These are phyloP conservation scores for Epistrophella euchroma DNA, from an alignment of 2,888 invertebrate genomes.

Conservation along the genomic window DNA sequence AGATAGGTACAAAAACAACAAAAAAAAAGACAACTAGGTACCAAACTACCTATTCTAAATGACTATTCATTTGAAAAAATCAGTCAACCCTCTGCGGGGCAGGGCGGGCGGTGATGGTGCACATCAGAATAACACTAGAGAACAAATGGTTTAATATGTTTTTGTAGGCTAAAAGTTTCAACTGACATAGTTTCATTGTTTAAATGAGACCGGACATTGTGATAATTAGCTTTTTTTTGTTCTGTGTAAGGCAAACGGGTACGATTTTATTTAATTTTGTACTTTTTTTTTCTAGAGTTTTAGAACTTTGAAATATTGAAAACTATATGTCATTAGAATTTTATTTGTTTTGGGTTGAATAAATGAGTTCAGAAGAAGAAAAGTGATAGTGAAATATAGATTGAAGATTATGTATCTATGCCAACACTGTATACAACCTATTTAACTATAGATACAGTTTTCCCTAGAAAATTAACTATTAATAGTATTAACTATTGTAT, in stretches of 20 bases:
- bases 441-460: too few species aligned
- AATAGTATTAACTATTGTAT: too few species aligned
- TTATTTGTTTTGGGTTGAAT: background rate
- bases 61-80: conserved; percentile 57
- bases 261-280: conserved; percentile 12
- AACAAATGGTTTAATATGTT: conserved; percentile 34
- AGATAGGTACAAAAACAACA: background rate
- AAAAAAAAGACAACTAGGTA: conserved; percentile 25
- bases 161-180: conserved; percentile 33
- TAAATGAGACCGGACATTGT: conserved; percentile 38
- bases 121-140: background rate
- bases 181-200: conserved; percentile 34
- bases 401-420: too few species aligned
- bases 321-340: conserved; percentile 4
- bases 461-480: too few species aligned
- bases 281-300: background rate
- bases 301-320: conserved; percentile 23
- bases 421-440: too few species aligned
- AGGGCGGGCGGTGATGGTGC: background rate
- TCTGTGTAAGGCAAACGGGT: conserved; percentile 23
- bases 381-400: background rate
- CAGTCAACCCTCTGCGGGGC: conserved; percentile 18
- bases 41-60: conserved; percentile 38
- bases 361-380: background rate
- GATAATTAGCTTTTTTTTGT: conserved; percentile 38